Evolutionary conservation across 2,113 vertebrate species (phyloP), one percentile per base, ranked within the genome.

Genomic region (Centropus unirufus): DNA sequence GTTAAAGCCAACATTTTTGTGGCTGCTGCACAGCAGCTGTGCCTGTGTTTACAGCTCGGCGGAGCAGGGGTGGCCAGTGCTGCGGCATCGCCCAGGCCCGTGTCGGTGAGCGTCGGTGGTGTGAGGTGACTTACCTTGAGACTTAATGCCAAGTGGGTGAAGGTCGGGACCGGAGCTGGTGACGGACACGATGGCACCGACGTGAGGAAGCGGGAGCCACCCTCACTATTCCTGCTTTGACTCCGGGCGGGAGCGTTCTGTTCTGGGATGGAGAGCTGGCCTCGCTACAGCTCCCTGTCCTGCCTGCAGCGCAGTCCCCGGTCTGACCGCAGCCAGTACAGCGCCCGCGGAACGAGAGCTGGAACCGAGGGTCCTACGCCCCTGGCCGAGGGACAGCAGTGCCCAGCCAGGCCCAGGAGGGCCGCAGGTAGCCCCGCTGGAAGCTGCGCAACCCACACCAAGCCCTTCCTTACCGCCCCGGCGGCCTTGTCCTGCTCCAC

Each of bases 401-500:
- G 52, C 39, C 21, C 1, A 2, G 23, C n/a, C n/a, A n/a, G n/a
- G 44, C 44, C 44, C 3, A 14, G 42, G n/a, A 26, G 34, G 8
- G 11, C 54, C 55, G 9, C 0, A 4, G 9, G 29, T 58, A 18
- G 4, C 62, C 7, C 0, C 9, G 54, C 32, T 3, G 6, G 20
- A 17, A 58, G 67, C 88, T 8, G 13, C 3, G 0, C 5, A 12
- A 32, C 9, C 4, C 9, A 3, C 2, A 1, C 11, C 16, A 13
- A 49, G 51, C 19, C 47, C 52, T 55, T 73, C 46, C 52, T 57
- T 79, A 6, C 3, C 0, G 3, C 44, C 9, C 20, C 1, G 3
- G 19, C 0, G 1, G 23, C 49, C 57, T 27, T 2, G 7, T 10
- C 21, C 0, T 3, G 7, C 63, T 27, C 1, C 7, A 1, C 11